Percentiles rank a stretch among this genome's conserved stretches.
These are phyloP conservation scores for Nomia melanderi DNA, from an alignment of 1,140 invertebrate genomes.

Conservation along the genomic window DNA sequence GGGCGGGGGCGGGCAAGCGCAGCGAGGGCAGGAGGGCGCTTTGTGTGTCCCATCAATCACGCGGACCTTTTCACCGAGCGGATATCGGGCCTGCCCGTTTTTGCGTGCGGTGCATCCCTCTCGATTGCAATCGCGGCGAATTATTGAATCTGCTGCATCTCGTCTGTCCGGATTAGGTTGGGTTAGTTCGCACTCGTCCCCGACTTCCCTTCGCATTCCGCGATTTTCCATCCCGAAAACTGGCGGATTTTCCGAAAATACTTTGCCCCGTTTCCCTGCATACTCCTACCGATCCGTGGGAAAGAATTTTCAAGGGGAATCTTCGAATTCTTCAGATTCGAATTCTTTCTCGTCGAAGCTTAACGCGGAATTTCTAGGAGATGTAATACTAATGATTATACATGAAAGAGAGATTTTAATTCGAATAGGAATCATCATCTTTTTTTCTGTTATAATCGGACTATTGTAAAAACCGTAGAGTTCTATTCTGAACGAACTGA, in stretches of 20 bases:
- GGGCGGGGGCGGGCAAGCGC: not conserved
- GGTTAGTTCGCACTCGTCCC: constrained; percentile 53
- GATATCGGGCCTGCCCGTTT: constrained; percentile 76
- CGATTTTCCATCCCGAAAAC: constrained; percentile 20
- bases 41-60: constrained; percentile 80
- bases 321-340: too few species aligned
- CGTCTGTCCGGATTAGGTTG: constrained; percentile 65
- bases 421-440: too few species aligned
- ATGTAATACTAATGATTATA: too few species aligned
- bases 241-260: not conserved
- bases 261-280: not conserved
- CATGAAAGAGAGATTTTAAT: too few species aligned
- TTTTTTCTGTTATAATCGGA: too few species aligned
- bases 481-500: too few species aligned
- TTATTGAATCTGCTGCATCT: constrained; percentile 79
- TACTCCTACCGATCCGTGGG: too few species aligned
- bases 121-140: constrained; percentile 78
- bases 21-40: constrained; percentile 51
- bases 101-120: constrained; percentile 74
- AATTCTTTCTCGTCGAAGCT: too few species aligned
- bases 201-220: constrained; percentile 21
- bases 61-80: constrained; percentile 72
- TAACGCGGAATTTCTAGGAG: too few species aligned
- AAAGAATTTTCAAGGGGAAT: too few species aligned
- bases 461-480: too few species aligned